phyloP scores from a whole-genome alignment of 2,113 vertebrate species.

The Geococcyx californianus region DNA sequence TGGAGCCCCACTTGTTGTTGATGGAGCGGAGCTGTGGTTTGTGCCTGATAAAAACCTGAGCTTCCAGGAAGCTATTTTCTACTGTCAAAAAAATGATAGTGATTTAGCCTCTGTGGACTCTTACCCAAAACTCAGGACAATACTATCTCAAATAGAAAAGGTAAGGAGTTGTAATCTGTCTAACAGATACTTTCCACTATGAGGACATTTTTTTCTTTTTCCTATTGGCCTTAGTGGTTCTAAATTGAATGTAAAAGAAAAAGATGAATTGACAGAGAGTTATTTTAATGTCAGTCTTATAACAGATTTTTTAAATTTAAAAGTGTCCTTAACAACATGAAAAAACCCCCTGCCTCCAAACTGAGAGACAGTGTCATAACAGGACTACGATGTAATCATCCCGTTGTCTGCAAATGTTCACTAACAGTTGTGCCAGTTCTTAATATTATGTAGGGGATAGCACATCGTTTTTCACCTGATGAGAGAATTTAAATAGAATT shows the following conservation, averaged over 20 bases:
- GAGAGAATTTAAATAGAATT: background rate
- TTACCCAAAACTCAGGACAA: slow-evolving; percentile 59
- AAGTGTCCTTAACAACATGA: background rate
- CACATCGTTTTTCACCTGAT: background rate
- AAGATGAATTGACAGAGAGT: background rate
- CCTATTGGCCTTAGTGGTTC: background rate
- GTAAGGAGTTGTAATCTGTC: slow-evolving; percentile 52
- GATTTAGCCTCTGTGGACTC: slow-evolving; percentile 79
- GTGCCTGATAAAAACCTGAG: slow-evolving; percentile 77
- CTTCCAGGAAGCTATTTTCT: slow-evolving; percentile 84
- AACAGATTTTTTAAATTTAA: background rate
- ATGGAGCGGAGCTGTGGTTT: slow-evolving; percentile 93
- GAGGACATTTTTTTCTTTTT: background rate
- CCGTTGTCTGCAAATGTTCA: background rate
- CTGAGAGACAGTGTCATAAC: background rate
- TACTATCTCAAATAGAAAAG: slow-evolving; percentile 75
- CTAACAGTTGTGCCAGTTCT: background rate
- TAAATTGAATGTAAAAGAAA: background rate
- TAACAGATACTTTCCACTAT: background rate
- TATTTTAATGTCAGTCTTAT: background rate
- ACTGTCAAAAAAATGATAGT: slow-evolving; percentile 82
- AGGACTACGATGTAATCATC: background rate
- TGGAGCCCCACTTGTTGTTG: slow-evolving; percentile 81
- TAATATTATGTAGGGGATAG: background rate
- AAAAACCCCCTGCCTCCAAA: background rate